Evolutionary conservation across 2,888 invertebrate genomes (phyloP).

Genomic region (Lochmaea crataegi): DNA sequence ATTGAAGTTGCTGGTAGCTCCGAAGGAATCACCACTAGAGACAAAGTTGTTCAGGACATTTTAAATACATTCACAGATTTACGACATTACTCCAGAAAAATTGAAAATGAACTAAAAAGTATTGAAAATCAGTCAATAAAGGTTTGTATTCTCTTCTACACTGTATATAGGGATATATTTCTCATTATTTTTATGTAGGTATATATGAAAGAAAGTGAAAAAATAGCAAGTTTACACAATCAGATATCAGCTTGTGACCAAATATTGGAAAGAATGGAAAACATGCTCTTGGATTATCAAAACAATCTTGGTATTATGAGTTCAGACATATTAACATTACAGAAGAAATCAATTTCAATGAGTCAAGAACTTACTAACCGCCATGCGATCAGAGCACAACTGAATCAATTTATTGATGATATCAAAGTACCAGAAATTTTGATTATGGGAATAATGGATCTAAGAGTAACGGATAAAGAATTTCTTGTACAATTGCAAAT

Average conservation of each 20-base stretch:
- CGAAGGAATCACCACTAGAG: slow-evolving; percentile 67
- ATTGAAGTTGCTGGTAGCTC: slow-evolving; percentile 48
- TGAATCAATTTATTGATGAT: slow-evolving; percentile 99
- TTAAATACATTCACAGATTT: slow-evolving; percentile 94
- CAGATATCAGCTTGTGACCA: slow-evolving; percentile 97
- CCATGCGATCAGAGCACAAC: slow-evolving; percentile 91
- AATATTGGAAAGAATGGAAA: slow-evolving; percentile 87
- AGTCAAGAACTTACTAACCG: slow-evolving; percentile 96
- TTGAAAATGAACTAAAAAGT: slow-evolving; percentile 91
- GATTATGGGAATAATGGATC: slow-evolving; percentile 92
- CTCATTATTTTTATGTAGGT: slow-evolving; percentile 63
- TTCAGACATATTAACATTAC: slow-evolving; percentile 93
- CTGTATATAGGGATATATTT: neutral
- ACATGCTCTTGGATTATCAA: slow-evolving; percentile 81
- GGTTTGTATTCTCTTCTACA: neutral
- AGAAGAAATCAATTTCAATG: slow-evolving; percentile 95
- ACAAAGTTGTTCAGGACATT: slow-evolving; percentile 93
- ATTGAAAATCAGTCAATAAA: slow-evolving; percentile 89
- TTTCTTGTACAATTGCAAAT: slow-evolving; percentile 92
- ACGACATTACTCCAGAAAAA: slow-evolving; percentile 92
- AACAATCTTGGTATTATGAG: slow-evolving; percentile 96
- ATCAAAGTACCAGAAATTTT: slow-evolving; percentile 96
- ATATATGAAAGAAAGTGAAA: slow-evolving; percentile 94
- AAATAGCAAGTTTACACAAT: slow-evolving; percentile 93
- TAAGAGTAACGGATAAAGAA: slow-evolving; percentile 91